Evolutionary conservation across 2,888 invertebrate genomes (phyloP).

Genomic region (Penaeus monodon): DNA sequence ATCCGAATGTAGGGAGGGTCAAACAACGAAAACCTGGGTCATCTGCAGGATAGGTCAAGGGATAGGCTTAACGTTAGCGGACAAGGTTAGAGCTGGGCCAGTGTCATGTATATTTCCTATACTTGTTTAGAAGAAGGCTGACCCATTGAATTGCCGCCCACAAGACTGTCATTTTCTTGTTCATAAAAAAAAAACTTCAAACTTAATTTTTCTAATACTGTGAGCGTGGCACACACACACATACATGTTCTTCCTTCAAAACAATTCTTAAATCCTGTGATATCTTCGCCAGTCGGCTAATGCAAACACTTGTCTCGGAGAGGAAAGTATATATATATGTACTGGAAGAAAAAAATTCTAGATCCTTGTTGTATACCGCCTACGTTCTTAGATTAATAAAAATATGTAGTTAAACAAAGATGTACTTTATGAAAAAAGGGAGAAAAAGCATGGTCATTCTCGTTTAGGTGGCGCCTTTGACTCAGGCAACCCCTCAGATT

Average conservation of each 20-base stretch:
- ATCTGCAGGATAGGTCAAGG: too few relatives aligned
- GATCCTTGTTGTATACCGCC: conserved; percentile 32
- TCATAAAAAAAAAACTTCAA: too few relatives aligned
- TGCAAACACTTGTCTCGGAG: conserved; percentile 54
- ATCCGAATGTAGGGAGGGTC: too few relatives aligned
- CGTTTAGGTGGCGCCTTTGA: conserved; percentile 58
- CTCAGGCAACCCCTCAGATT: conserved; percentile 57
- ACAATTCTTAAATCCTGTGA: conserved; percentile 26
- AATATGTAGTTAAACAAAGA: conserved; percentile 27
- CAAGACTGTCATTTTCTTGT: too few relatives aligned
- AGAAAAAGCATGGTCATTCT: conserved; percentile 55
- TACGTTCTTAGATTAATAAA: conserved; percentile 38
- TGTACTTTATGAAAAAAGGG: conserved; percentile 50
- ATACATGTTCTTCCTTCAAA: conserved; percentile 33
- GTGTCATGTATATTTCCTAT: too few relatives aligned
- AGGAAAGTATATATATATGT: conserved; percentile 2
- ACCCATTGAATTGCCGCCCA: too few relatives aligned
- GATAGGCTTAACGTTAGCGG: too few relatives aligned
- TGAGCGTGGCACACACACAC: conserved; percentile 56
- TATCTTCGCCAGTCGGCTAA: conserved; percentile 57
- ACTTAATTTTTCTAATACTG: conserved; percentile 9
- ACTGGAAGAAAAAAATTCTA: conserved; percentile 31
- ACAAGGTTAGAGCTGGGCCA: too few relatives aligned
- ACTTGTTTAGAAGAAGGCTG: too few relatives aligned
- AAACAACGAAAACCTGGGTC: too few relatives aligned